Evolutionary conservation across 2,888 invertebrate genomes (phyloP), one percentile per base, ranked within the genome.

Genomic region (Drosophila rubida): DNA sequence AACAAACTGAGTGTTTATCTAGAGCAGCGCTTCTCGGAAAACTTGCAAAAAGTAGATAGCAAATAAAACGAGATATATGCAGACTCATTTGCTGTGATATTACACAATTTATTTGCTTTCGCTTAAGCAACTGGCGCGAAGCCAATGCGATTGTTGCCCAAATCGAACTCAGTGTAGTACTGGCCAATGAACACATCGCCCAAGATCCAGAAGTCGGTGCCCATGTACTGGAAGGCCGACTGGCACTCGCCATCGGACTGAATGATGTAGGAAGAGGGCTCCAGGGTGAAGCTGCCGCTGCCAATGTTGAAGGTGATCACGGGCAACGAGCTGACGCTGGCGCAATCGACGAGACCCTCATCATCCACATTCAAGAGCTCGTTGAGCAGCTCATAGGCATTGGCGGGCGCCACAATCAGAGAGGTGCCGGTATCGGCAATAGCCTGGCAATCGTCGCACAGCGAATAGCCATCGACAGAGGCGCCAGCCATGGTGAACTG

Each of bases 361-460:
- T 80, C 63, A 19, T 79, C 39, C 11, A 62, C 64, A 13, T 48
- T 23, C 13, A 75, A 48, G 4, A 69, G 2, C 19, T 25, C 9
- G 42, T 67, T 71, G 2, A 88, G 48, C 5, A 23, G 22, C 0
- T 55, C 22, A 23, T 66, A 83, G 9, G 80, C 66, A 1, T 66
- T 19, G 0, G 6, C 16, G 22, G 75, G 69, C 4, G 48, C 98
- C 80, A 96, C 98, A 84, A 99, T 95, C 59, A 99, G 94, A 63
- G 98, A 98, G 78, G 99, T 99, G 82, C 98, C 98, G 54, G 98
- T 97, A 92, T 98, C 97, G 39, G 97, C 98, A 91, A 98, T 97
- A 14, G 97, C 99, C 3, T 70, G 66, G 91, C 69, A 83, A 5
- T 19, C 14, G 0, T 41, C 25, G 35, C 82, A 90, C 97, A 97